phyloP scores from a whole-genome alignment of 2,797 vertebrate species.

The Geotrypetes seraphini region DNA sequence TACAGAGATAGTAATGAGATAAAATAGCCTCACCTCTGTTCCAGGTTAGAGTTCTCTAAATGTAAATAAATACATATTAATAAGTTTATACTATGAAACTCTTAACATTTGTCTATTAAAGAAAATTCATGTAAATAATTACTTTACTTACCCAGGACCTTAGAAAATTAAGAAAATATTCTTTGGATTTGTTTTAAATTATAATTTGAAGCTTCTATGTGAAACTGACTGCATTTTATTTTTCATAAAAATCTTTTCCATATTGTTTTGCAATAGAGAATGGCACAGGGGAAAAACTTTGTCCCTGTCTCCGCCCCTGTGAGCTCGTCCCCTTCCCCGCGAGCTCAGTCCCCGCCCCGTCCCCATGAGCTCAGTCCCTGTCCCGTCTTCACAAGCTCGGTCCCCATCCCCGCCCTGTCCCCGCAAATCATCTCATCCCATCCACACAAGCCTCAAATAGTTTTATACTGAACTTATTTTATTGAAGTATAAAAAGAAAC shows the following conservation, averaged over 20 bases:
- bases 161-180: conserved; percentile 24
- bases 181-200: conserved; percentile 41
- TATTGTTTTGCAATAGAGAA: too few species aligned
- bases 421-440: too few species aligned
- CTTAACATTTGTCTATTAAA: conserved; percentile 42
- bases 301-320: too few species aligned
- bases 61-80: conserved; percentile 13
- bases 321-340: too few species aligned
- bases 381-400: too few species aligned
- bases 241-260: conserved; percentile 54
- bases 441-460: too few species aligned
- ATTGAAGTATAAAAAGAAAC: too few species aligned
- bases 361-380: too few species aligned
- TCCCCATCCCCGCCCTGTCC: too few species aligned
- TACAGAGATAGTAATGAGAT: conserved; percentile 53
- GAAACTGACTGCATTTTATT: conserved; percentile 48
- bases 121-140: conserved; percentile 24
- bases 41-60: conserved; percentile 32
- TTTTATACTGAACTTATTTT: too few species aligned
- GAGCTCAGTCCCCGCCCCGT: too few species aligned
- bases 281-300: too few species aligned
- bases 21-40: conserved; percentile 45
- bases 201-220: conserved; percentile 39
- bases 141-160: conserved; percentile 12
- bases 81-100: conserved; percentile 32